Base-by-base conservation (phyloP, 2,888 invertebrate genomes). In the Nomada lathburiana region DNA sequence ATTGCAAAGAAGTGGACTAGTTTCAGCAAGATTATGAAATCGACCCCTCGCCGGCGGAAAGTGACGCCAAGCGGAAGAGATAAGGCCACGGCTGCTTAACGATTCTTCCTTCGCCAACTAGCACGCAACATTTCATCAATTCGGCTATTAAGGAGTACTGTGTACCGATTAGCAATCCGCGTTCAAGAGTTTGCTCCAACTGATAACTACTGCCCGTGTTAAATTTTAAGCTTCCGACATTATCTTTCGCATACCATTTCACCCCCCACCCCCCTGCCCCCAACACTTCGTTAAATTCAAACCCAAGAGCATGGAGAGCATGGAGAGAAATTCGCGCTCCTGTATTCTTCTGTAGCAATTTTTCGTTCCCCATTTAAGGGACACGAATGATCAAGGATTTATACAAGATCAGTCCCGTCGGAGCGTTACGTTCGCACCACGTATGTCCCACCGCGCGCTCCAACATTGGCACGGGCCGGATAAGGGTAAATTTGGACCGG, bases 401-500 rank as follows among this genome's bases (percentile, higher is more conserved):
- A 77, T 64, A 69, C 67, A 55, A 60, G 53, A 29, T 63, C 65
- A 67, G 60, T 88, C 84, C 71, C 86, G 47, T 11, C 69, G 83
- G 86, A 63, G 68, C 76, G 77, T 86, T 80, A 69, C 73, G 57
- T 64, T 73, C 68, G 68, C 70, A 23, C 70, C 7, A 5, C 36
- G 29, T 69, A 74, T 47, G 62, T 69, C 44, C 69, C 23, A 26
- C 47, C 29, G 57, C 68, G 50, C 67, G 64, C 64, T 47, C 29
- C 52, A 67, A 74, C 85, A 79, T 83, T 74, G 79, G 64, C 67
- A 60, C 65, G 26, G 62, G 67, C 71, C 67, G 79, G 88, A 90
- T 88, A 88, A 86, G 85, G 82, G 71, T 80, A 86, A 82, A 84
- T 89, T 85, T 80, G 74, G 67, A 57, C 75, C 76, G 63, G 76